A percentile compares a stretch with the other conserved stretches of the same genome.
These are phyloP conservation scores for Oreochromis aureus DNA, from an alignment of 2,113 vertebrate genomes.

Conservation along the genomic window DNA sequence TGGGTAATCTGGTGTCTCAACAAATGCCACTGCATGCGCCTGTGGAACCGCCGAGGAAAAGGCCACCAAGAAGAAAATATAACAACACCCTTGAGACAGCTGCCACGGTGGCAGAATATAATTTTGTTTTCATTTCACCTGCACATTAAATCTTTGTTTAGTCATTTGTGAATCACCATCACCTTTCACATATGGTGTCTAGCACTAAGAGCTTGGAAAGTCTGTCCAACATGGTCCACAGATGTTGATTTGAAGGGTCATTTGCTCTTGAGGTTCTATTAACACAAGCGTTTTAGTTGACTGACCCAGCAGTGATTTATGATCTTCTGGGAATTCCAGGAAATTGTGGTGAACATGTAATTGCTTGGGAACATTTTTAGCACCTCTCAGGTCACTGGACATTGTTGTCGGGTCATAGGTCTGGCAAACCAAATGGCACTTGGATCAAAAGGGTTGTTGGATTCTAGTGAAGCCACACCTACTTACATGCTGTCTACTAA, in stretches of 20 bases:
- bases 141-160: not conserved
- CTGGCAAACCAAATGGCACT: not conserved
- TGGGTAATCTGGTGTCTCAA: not conserved
- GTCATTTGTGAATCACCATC: slow-evolving; percentile 19
- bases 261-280: slow-evolving; percentile 64
- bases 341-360: slow-evolving; percentile 44
- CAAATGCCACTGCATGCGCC: not conserved
- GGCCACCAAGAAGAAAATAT: not conserved
- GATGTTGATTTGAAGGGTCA: slow-evolving; percentile 69
- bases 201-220: slow-evolving; percentile 1
- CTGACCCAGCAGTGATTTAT: slow-evolving; percentile 55
- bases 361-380: slow-evolving; percentile 39
- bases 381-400: slow-evolving; percentile 18
- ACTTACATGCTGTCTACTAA: not conserved
- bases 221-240: slow-evolving; percentile 47
- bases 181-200: slow-evolving; percentile 40
- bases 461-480: not conserved
- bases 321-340: slow-evolving; percentile 48
- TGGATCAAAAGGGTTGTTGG: not conserved
- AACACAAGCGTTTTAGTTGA: slow-evolving; percentile 56
- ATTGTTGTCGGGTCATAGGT: not conserved
- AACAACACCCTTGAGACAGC: not conserved
- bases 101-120: not conserved
- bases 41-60: not conserved
- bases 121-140: not conserved